phyloP scores from a whole-genome alignment of 2,113 vertebrate genomes.

The Strix aluco region DNA sequence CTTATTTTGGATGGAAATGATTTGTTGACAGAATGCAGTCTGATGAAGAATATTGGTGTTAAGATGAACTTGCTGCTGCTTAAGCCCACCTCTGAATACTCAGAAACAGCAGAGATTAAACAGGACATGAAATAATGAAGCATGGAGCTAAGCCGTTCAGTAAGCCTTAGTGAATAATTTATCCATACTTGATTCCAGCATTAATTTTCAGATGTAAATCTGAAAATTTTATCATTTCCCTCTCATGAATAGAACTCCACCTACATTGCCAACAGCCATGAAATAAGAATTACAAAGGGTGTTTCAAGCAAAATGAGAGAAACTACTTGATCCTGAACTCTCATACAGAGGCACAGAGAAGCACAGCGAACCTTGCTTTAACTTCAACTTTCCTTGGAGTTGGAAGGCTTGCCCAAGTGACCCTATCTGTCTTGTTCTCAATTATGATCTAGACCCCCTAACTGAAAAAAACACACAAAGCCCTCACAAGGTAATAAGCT shows the following conservation, averaged over 20 bases:
- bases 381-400: not conserved
- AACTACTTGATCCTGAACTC: not conserved
- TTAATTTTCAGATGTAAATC: not conserved
- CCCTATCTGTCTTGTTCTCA: not conserved
- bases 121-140: constrained; percentile 1
- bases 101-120: constrained; percentile 17
- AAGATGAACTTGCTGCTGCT: not conserved
- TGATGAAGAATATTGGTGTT: not conserved
- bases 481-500: not conserved
- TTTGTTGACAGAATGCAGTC: not conserved
- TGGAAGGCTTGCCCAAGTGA: not conserved
- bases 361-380: not conserved
- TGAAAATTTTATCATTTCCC: not conserved
- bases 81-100: not conserved
- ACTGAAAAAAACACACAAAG: not conserved
- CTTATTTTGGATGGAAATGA: not conserved
- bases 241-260: not conserved
- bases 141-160: not conserved
- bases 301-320: not conserved
- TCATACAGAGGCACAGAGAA: not conserved
- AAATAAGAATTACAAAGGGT: not conserved
- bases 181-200: not conserved
- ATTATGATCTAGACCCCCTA: not conserved
- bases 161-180: not conserved
- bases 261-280: not conserved